phyloP scores from a whole-genome alignment of 2,888 invertebrate species.

The Stomorhina lunata region DNA sequence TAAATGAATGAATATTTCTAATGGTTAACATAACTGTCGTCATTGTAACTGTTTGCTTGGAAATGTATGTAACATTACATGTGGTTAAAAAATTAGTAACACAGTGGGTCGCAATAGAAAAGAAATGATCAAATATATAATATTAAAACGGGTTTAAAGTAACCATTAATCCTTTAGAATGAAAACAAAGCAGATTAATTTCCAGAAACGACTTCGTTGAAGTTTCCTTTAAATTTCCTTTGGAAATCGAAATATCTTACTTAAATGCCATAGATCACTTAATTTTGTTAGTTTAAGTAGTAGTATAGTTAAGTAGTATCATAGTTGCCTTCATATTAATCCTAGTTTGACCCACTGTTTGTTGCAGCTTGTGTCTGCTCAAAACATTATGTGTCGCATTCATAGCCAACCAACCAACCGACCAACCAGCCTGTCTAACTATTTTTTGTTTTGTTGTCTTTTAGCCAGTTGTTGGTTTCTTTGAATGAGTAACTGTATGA shows the following conservation, averaged over 20 bases:
- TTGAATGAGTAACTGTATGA: slow-evolving; percentile 41
- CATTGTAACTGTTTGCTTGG: slow-evolving; percentile 54
- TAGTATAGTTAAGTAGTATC: no score
- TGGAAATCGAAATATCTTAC: no score
- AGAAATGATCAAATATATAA: no score
- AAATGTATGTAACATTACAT: slow-evolving; percentile 20
- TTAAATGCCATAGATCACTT: no score
- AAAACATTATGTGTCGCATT: slow-evolving; percentile 15
- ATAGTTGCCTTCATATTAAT: background rate
- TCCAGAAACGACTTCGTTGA: no score
- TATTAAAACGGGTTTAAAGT: no score
- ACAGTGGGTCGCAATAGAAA: background rate
- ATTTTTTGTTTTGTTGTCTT: background rate
- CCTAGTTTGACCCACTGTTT: background rate
- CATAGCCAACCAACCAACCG: slow-evolving; percentile 17
- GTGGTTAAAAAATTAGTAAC: slow-evolving; percentile 1
- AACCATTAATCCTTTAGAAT: no score
- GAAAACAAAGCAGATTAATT: no score
- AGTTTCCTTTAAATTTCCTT: no score
- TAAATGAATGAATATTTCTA: slow-evolving; percentile 43
- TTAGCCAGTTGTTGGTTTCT: slow-evolving; percentile 48
- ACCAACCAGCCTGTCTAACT: slow-evolving; percentile 32
- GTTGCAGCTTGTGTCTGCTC: background rate
- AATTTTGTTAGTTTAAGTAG: no score
- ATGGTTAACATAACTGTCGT: slow-evolving; percentile 62